These are phyloP conservation scores for Syritta pipiens DNA, from an alignment of 2,888 invertebrate species.

Conservation along the genomic window DNA sequence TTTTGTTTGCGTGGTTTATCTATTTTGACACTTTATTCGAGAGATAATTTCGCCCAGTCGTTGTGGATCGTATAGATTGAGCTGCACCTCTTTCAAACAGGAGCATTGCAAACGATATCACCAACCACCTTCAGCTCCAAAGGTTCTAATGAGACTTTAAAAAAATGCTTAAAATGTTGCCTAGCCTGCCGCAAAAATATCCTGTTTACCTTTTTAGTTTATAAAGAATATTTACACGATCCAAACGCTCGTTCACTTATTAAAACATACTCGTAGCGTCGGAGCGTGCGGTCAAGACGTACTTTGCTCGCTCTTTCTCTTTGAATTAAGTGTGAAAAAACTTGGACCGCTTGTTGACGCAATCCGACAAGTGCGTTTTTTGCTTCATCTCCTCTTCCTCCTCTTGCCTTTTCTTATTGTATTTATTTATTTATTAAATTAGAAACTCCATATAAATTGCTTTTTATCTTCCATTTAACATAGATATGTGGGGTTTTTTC, in stretches of 20 bases:
- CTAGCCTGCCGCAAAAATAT: too few relatives aligned
- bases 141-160: too few relatives aligned
- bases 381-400: not conserved
- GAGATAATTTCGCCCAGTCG: constrained; percentile 31
- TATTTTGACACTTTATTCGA: constrained; percentile 42
- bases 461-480: constrained; percentile 66
- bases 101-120: not conserved
- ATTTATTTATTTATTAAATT: constrained; percentile 67
- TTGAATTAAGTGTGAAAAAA: constrained; percentile 44
- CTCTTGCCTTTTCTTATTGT: constrained; percentile 30
- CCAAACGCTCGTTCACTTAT: too few relatives aligned
- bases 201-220: not conserved
- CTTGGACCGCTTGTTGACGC: constrained; percentile 45
- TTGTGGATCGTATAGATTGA: constrained; percentile 20
- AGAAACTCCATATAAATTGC: constrained; percentile 61
- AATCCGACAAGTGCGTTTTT: constrained; percentile 54
- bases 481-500: constrained; percentile 48
- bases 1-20: constrained; percentile 23
- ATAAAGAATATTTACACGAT: too few relatives aligned
- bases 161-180: too few relatives aligned
- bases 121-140: too few relatives aligned
- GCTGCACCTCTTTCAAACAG: not conserved
- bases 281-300: constrained; percentile 31
- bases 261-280: not conserved
- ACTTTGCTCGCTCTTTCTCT: not conserved